A percentile compares a stretch with the other conserved stretches of the same genome.
These are phyloP conservation scores for Huso huso DNA, from an alignment of 2,797 vertebrate genomes.

Conservation along the genomic window DNA sequence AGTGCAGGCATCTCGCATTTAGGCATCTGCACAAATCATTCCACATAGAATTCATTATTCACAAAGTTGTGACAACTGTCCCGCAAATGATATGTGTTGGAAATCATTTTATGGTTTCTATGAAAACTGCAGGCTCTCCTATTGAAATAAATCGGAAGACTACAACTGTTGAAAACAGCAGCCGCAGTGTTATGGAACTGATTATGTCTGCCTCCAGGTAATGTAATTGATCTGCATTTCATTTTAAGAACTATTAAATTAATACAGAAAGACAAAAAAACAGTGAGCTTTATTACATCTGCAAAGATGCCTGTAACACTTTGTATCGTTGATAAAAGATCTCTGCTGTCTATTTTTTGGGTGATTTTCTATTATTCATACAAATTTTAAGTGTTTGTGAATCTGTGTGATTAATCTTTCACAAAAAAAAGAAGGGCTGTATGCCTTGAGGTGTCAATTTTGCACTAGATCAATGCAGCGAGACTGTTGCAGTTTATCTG, in stretches of 20 bases:
- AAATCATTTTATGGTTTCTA: conserved; percentile 16
- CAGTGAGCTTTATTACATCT: conserved; percentile 59
- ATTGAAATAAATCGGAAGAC: conserved; percentile 19
- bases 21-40: neutral
- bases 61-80: conserved; percentile 16
- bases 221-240: conserved; percentile 72
- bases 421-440: conserved; percentile 31
- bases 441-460: conserved; percentile 51
- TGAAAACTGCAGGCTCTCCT: conserved; percentile 16
- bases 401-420: conserved; percentile 24
- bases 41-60: conserved; percentile 7
- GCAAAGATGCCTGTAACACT: conserved; percentile 61
- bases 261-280: conserved; percentile 64
- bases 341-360: conserved; percentile 11
- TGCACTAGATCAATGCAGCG: conserved; percentile 53
- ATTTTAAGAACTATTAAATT: conserved; percentile 66
- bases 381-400: conserved; percentile 40
- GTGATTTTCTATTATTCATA: conserved; percentile 32
- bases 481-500: conserved; percentile 32
- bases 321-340: conserved; percentile 43
- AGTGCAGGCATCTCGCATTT: no score
- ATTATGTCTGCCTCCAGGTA: conserved; percentile 65
- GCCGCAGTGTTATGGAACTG: conserved; percentile 49
- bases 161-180: conserved; percentile 40
- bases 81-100: conserved; percentile 9